Percentiles rank a stretch among this genome's conserved stretches.
phyloP scores from a whole-genome alignment of 2,888 invertebrate genomes.

The Mactromeris polynyma region DNA sequence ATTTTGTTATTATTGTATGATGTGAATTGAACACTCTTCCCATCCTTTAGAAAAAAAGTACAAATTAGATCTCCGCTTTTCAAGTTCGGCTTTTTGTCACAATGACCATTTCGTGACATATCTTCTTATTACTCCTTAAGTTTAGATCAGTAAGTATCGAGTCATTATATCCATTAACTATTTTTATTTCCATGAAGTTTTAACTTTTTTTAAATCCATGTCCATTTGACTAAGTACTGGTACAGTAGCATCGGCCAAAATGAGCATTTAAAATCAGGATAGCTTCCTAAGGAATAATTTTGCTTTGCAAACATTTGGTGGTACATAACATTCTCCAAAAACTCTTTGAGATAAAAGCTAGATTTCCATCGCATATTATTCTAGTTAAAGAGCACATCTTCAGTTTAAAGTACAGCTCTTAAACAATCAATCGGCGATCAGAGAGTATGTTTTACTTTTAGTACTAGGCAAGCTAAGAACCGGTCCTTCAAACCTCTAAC shows the following conservation, averaged over 20 bases:
- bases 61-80: no score
- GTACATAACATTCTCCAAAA: not conserved
- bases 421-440: conserved; percentile 56
- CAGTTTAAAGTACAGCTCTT: conserved; percentile 62
- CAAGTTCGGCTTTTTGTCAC: no score
- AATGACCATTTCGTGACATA: no score
- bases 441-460: conserved; percentile 40
- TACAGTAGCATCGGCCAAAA: not conserved
- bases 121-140: not conserved
- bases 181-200: not conserved
- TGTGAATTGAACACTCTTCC: no score
- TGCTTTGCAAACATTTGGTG: not conserved
- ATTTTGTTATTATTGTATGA: no score
- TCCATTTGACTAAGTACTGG: not conserved
- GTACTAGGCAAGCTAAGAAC: conserved; percentile 43
- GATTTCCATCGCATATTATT: conserved; percentile 9
- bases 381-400: conserved; percentile 57
- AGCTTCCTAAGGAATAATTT: not conserved
- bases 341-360: conserved; percentile 5
- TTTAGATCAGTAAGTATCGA: not conserved
- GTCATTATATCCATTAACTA: not conserved
- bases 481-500: conserved; percentile 48
- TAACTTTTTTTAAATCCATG: not conserved
- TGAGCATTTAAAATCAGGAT: not conserved
- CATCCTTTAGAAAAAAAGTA: no score